Evolutionary conservation across 2,797 vertebrate genomes (phyloP).

Genomic region (Spondyliosoma cantharus): DNA sequence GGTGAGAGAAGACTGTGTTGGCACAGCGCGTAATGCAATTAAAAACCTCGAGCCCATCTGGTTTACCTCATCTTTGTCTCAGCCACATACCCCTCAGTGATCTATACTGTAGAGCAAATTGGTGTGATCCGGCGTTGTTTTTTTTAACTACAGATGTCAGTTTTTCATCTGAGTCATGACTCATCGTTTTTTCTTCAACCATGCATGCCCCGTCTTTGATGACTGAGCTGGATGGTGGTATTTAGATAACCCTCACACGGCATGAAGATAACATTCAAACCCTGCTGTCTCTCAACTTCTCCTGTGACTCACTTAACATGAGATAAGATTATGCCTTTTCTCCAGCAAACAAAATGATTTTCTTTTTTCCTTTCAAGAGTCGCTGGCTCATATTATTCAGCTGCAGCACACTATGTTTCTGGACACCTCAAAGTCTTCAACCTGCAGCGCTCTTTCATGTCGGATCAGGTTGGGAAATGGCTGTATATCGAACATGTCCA

Average conservation of each 20-base stretch:
- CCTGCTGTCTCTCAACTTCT: conserved; percentile 36
- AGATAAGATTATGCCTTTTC: conserved; percentile 58
- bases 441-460: conserved; percentile 69
- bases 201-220: conserved; percentile 37
- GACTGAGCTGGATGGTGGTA: conserved; percentile 39
- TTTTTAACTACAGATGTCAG: conserved; percentile 28
- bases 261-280: conserved; percentile 47
- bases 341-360: background rate
- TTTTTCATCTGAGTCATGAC: conserved; percentile 19
- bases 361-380: conserved; percentile 32
- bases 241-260: conserved; percentile 56
- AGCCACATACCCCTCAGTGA: conserved; percentile 21
- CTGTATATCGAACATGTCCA: conserved; percentile 62
- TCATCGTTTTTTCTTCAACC: conserved; percentile 38
- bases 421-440: conserved; percentile 58
- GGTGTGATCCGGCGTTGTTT: conserved; percentile 1
- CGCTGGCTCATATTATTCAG: conserved; percentile 38
- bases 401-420: conserved; percentile 37
- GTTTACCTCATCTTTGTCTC: conserved; percentile 56
- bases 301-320: conserved; percentile 40
- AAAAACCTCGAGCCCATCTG: conserved; percentile 54
- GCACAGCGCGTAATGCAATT: conserved; percentile 51
- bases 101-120: background rate
- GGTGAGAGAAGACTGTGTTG: conserved; percentile 58
- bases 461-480: conserved; percentile 66